Evolutionary conservation across 2,797 vertebrate species (phyloP).

Genomic region (Furcifer pardalis): DNA sequence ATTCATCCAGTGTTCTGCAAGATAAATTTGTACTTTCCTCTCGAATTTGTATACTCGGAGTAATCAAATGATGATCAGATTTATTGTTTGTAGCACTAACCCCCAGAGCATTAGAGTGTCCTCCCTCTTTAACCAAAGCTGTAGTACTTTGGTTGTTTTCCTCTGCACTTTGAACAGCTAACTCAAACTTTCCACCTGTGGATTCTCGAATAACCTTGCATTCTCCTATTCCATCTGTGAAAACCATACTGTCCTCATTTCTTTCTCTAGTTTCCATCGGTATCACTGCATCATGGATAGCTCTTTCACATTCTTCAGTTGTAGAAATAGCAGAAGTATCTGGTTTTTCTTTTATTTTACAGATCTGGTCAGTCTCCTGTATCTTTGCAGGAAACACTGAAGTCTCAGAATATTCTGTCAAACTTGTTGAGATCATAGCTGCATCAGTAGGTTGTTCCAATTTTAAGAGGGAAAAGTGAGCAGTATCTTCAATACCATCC

Average conservation of each 20-base stretch:
- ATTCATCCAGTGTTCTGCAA: conserved; percentile 53
- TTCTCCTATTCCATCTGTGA: conserved; percentile 68
- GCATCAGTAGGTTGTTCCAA: conserved; percentile 64
- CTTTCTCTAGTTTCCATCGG: conserved; percentile 44
- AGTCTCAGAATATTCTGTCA: conserved; percentile 71
- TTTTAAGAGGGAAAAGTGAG: background rate
- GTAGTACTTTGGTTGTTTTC: conserved; percentile 40
- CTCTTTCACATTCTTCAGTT: conserved; percentile 70
- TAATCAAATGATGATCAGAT: conserved; percentile 16
- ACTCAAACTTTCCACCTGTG: conserved; percentile 35
- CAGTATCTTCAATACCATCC: conserved; percentile 28
- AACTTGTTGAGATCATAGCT: conserved; percentile 75
- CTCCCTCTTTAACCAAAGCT: conserved; percentile 33
- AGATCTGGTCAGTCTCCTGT: conserved; percentile 42
- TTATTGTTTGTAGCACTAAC: conserved; percentile 48
- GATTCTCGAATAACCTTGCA: conserved; percentile 45
- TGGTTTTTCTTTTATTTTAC: conserved; percentile 52
- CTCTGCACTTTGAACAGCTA: conserved; percentile 25
- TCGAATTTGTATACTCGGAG: conserved; percentile 38
- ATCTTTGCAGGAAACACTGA: conserved; percentile 67
- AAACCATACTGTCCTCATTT: conserved; percentile 52
- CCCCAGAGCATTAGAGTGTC: conserved; percentile 47
- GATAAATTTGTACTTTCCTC: conserved; percentile 37
- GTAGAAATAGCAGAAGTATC: conserved; percentile 72
- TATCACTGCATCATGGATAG: conserved; percentile 46